Evolutionary conservation across 2,888 invertebrate genomes (phyloP), one percentile per base, ranked within the genome.

Genomic region (Blomia tropicalis): DNA sequence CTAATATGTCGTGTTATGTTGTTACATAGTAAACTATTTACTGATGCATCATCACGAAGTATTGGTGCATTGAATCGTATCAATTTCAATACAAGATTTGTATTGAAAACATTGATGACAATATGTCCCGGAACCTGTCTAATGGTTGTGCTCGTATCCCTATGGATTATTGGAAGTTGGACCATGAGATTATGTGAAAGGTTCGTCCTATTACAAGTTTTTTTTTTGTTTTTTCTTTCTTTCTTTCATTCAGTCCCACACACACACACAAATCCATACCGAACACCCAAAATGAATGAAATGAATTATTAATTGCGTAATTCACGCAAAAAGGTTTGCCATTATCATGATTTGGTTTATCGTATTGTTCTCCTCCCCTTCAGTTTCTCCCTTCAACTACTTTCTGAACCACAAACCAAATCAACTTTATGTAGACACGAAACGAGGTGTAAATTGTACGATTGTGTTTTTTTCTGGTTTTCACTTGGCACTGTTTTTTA

Each of bases 151-250:
- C 98, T 98, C 88, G 91, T 96, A 68, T 93, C 95, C 7, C 79
- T 98, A 67, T 99, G 98, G 98, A 91, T 99, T 75, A 93, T 98
- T 71, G 96, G 96, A 69, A 93, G 92, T 73, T 98, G 98, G 98
- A 92, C 93, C 67, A 79, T 99, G 70, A 82, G 98, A 69, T 91
- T 95, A 71, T 98, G 98, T 76, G 98, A 99, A 80, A 87, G 96
- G 93, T 95, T 47, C 17, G 36, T 11, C 36, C 17, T 36, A 11
- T 36, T 36, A 17, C 36, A 41, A n/a, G 41, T 41, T 14, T 41
- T 32, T 4, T 32, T 32, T 14, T 32, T 32, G 4, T 32, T 4
- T 32, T 7, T 7, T 32, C 32, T 7, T 32, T 32, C 32, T 32
- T 32, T 32, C 14, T 14, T 32, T 32, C n/a, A n/a, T n/a, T n/a